Conservation (phyloP, 2,888 invertebrate species). For the Pyrgus malvae region DNA sequence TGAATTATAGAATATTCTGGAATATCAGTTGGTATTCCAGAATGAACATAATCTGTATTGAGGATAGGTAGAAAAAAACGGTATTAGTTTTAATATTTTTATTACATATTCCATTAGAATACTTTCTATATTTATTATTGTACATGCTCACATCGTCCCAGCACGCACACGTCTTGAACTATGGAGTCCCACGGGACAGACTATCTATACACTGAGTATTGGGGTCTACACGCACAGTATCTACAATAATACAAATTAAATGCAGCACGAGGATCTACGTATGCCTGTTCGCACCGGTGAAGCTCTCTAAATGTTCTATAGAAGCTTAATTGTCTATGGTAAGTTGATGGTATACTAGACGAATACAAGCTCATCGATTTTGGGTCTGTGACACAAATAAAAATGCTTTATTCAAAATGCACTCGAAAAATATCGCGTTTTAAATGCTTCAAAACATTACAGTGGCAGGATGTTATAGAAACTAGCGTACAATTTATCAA, state of each 20-base stretch:
- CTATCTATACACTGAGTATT: slow-evolving; percentile 51
- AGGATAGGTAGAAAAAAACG: neutral
- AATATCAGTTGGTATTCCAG: no score
- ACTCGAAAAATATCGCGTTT: no score
- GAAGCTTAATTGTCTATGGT: slow-evolving; percentile 52
- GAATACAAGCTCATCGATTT: slow-evolving; percentile 13
- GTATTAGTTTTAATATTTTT: slow-evolving; percentile 20
- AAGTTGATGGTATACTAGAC: slow-evolving; percentile 30
- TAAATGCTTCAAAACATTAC: no score
- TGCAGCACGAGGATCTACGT: slow-evolving; percentile 68
- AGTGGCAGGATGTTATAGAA: neutral
- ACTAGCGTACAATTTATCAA: neutral
- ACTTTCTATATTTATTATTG: slow-evolving; percentile 76
- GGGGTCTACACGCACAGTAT: slow-evolving; percentile 65
- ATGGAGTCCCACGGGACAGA: slow-evolving; percentile 38
- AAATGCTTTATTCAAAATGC: neutral
- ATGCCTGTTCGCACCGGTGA: slow-evolving; percentile 50
- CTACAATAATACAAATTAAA: slow-evolving; percentile 71
- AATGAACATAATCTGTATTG: no score
- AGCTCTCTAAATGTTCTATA: slow-evolving; percentile 64
- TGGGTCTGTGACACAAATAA: neutral
- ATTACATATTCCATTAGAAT: slow-evolving; percentile 82
- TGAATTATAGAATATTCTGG: no score
- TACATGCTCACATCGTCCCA: slow-evolving; percentile 64
- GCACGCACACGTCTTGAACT: slow-evolving; percentile 46